phyloP scores from a whole-genome alignment of 2,888 invertebrate genomes.

The Tyria jacobaeae region DNA sequence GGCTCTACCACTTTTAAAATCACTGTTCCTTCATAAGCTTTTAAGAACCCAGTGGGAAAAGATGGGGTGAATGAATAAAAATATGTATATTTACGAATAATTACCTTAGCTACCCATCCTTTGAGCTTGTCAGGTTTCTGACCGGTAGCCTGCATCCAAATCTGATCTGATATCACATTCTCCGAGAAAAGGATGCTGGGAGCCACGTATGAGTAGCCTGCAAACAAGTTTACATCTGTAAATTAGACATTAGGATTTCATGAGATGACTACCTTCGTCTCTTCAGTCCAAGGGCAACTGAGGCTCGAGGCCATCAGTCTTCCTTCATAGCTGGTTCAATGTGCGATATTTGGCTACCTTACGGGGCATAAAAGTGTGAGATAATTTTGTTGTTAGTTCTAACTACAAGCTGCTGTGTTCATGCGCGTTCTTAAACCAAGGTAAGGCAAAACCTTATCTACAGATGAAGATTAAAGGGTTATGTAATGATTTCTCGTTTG shows the following conservation, averaged over 20 bases:
- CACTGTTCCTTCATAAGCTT: no score
- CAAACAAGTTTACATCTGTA: slow-evolving; percentile 36
- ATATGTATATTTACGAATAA: no score
- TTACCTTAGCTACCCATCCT: slow-evolving; percentile 87
- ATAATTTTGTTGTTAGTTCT: not conserved
- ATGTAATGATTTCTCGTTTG: no score
- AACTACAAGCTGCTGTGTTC: not conserved
- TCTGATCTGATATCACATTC: slow-evolving; percentile 91
- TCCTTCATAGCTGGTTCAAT: not conserved
- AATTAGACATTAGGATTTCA: not conserved
- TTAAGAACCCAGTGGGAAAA: no score
- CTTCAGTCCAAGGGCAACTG: not conserved
- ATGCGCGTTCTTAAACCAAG: not conserved
- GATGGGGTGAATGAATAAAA: no score
- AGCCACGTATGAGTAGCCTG: slow-evolving; percentile 98
- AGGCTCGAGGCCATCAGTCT: slow-evolving; percentile 1
- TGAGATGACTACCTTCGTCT: not conserved
- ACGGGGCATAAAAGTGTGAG: not conserved
- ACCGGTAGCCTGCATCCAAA: slow-evolving; percentile 86
- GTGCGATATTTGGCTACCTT: not conserved
- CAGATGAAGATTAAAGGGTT: no score
- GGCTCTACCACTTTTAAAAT: no score
- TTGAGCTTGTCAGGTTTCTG: slow-evolving; percentile 81
- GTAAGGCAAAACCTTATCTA: no score
- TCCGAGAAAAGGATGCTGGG: slow-evolving; percentile 95